Evolutionary conservation across 92 coral and sea anemone genomes (phyloP), one percentile per base, ranked within the genome.

Genomic region (Epizoanthus ramosus): DNA sequence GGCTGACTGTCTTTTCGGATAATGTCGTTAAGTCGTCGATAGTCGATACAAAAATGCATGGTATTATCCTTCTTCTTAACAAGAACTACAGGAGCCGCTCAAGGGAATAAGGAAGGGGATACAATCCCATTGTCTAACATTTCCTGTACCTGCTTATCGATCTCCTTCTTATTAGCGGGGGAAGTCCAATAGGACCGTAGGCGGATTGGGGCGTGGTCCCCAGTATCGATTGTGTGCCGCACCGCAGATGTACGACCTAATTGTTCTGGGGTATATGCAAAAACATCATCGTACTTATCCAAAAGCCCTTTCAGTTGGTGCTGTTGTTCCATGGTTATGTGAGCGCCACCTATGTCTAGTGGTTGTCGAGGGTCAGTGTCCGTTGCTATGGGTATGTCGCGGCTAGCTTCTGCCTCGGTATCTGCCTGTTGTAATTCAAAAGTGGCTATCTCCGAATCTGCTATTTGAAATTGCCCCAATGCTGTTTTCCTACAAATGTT

Each of bases 161-260:
- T 90, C 54, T 86, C 85, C 3, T 41, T 53, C 52, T 73, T 63
- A 9, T 64, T 81, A 0, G 37, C 18, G 0, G 94, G 90, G 3
- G 87, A 57, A 18, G 94, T 86, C 5, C 83, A 81, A 65, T 88
- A 91, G 3, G 91, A 87, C 1, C 91, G 50, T 28, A 83, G 88
- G 16, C 73, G 74, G 12, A 91, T 86, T 8, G 92, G 92, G 2
- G 90, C 65, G 37, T 82, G 69, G n/a, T 53, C 79, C 18, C 87
- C 89, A 12, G 95, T 88, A 15, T 84, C 80, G 18, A 91, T 82
- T n/a, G 57, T 80, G 79, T 88, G 94, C 21, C 77, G n/a, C 2
- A 91, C 89, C 6, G 69, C 37, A 0, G 90, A 81, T 17, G 90
- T 74, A 12, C 85, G 79, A 0, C 94, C 91, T 68, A 88, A 61